Evolutionary conservation across 92 coral and sea anemone species (phyloP), one percentile per base, ranked within the genome.

Genomic region (Pocillopora meandrina): DNA sequence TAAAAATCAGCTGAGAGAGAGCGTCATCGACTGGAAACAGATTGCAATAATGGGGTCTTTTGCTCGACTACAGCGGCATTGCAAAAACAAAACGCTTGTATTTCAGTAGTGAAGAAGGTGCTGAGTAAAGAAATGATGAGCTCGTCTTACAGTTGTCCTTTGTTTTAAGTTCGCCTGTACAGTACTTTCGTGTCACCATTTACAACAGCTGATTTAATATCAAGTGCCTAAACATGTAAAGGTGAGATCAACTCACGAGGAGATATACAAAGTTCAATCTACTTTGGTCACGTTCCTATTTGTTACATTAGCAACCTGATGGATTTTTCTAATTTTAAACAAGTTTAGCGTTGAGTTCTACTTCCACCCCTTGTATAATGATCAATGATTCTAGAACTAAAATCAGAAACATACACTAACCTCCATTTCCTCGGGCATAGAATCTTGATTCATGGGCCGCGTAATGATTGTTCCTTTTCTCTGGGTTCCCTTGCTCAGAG

Each of bases 381-480:
- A 42, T 42, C 52, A 42, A 42, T 42, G 52, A 42, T 42, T 42
- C 35, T 31, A 10, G 49, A 26, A 74, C 31, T 21, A 15, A 56
- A 57, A 14, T 57, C 9, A 3, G 12, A 19, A 10, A 21, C 5
- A 19, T 35, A 36, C 31, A 64, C 87, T 75, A 66, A 84, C 88
- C 26, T 84, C 88, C 3, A 52, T n/a, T 35, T 84, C 88, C 61
- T 76, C 88, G 6, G 73, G 17, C 79, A 76, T 55, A 7, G 66
- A 70, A 5, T 77, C 88, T 20, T 65, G 82, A 31, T 75, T 84
- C 56, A 84, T 65, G 31, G 82, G 82, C 56, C 88, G 74, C 5
- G 88, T 84, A 13, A 84, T 84, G 0, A 84, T 36, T 2, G 88
- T 77, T 20, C 82, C 82, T 35, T 68, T 84, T 58, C 59, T 75